Conservation (phyloP, 2,888 invertebrate genomes). For the Ferdinandea cuprea region DNA sequence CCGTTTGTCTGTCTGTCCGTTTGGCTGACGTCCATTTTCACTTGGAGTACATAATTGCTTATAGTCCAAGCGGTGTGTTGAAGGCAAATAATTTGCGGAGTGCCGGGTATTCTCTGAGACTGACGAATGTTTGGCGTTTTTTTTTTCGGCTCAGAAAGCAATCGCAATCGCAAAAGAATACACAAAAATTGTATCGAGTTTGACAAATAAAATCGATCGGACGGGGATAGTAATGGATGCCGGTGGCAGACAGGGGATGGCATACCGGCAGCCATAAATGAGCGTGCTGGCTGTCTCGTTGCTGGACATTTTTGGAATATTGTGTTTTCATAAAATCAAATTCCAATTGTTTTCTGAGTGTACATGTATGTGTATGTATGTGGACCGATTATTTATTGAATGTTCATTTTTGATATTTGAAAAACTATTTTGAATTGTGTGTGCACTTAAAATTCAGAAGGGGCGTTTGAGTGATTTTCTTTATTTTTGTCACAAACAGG, state of each 20-base stretch:
- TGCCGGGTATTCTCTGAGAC: conserved; percentile 14
- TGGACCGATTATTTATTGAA: conserved; percentile 74
- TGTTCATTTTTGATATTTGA: conserved; percentile 71
- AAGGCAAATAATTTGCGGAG: conserved; percentile 38
- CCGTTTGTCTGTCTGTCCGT: conserved; percentile 19
- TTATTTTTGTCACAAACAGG: neutral
- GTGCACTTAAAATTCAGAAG: conserved; percentile 69
- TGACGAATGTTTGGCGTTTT: conserved; percentile 37
- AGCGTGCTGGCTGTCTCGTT: conserved; percentile 39
- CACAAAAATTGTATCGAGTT: conserved; percentile 41
- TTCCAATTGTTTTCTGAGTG: conserved; percentile 62
- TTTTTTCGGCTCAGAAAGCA: conserved; percentile 42
- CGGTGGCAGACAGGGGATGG: conserved; percentile 1
- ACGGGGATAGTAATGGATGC: conserved; percentile 49
- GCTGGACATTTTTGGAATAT: conserved; percentile 69
- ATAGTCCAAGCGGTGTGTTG: conserved; percentile 27
- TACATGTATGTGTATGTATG: conserved; percentile 32
- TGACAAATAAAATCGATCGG: conserved; percentile 71
- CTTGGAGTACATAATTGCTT: conserved; percentile 63
- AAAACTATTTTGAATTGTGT: conserved; percentile 59
- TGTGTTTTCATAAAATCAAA: conserved; percentile 72
- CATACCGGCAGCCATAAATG: conserved; percentile 61
- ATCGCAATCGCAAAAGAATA: conserved; percentile 47
- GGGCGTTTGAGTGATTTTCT: conserved; percentile 54
- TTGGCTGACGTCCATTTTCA: conserved; percentile 64